These are phyloP conservation scores for Perognathus longimembris DNA, from an alignment of 2,113 vertebrate genomes.

Conservation along the genomic window DNA sequence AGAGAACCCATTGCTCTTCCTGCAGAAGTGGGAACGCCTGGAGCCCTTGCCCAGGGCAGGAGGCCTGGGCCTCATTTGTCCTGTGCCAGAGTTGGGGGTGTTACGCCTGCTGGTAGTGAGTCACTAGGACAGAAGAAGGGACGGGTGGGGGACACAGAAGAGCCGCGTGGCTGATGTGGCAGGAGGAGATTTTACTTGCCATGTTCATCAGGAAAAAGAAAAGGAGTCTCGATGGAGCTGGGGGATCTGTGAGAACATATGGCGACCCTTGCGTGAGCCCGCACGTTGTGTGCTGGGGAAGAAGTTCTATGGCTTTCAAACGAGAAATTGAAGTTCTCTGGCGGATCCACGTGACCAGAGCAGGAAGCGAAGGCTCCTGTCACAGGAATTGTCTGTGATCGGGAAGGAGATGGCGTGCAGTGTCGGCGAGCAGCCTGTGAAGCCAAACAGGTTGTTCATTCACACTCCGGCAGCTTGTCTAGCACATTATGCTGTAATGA, in stretches of 20 bases:
- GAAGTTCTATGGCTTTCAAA: conserved; percentile 29
- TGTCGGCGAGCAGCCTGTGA: conserved; percentile 10
- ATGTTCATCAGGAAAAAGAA: background rate
- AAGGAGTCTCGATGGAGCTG: background rate
- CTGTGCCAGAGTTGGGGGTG: background rate
- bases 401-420: background rate
- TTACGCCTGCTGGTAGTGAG: background rate
- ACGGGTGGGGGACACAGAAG: accelerated
- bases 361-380: background rate
- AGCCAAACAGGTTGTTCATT: conserved; percentile 43
- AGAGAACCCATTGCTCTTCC: background rate
- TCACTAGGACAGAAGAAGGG: background rate
- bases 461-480: conserved; percentile 50
- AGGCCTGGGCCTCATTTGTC: background rate
- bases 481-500: conserved; percentile 50
- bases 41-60: background rate
- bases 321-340: background rate
- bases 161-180: background rate
- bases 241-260: background rate
- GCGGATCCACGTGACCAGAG: background rate
- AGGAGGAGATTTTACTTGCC: background rate
- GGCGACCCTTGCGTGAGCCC: too few relatives aligned
- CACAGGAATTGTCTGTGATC: background rate
- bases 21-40: background rate
- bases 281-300: background rate